Base-by-base conservation (phyloP, 2,797 vertebrate genomes). In the Varecia variegata region DNA sequence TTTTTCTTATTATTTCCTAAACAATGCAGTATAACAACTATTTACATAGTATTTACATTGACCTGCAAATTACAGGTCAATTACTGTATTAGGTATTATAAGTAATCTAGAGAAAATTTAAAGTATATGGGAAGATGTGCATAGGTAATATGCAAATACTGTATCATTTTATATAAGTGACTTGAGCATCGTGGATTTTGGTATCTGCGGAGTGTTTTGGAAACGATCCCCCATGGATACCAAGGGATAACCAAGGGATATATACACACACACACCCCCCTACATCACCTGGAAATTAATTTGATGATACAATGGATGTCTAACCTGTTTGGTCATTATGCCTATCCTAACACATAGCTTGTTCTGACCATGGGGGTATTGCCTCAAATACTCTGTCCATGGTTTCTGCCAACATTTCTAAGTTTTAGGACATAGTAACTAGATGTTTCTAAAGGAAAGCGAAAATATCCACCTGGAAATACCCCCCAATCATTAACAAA, bases 261-360 rank as follows among this genome's bases (percentile, higher is more conserved):
- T 6, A 5, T 25, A 30, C 20, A 15, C n/a, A 70, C 15, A 25
- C 2, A 32, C 17, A 88, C 0, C 18, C 0, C 18, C 2, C 56
- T 25, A 76, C 7, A 86, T 4, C 47, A 18, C 9, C 40, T 81
- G 62, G 43, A 68, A 58, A 17, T 71, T 70, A 47, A 60, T 32
- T 83, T 85, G 40, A 8, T 38, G 58, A 62, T 35, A 35, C 2
- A 47, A 65, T 13, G 7, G 43, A 47, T 43, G 15, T n/a, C 17
- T 43, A 38, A 79, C 47, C 74, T 40, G 0, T 25, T 73, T 20
- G 32, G 21, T n/a, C 68, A 11, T 10, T 21, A 9, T 40, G 27
- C 13, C 21, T 65, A 58, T 47, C 30, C 40, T 43, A 10, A 58
- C 25, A 43, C 62, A 56, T 43, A 35, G 68, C 71, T 84, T 52